Conservation (phyloP, 2,113 vertebrate species). For the Caranx melampygus region DNA sequence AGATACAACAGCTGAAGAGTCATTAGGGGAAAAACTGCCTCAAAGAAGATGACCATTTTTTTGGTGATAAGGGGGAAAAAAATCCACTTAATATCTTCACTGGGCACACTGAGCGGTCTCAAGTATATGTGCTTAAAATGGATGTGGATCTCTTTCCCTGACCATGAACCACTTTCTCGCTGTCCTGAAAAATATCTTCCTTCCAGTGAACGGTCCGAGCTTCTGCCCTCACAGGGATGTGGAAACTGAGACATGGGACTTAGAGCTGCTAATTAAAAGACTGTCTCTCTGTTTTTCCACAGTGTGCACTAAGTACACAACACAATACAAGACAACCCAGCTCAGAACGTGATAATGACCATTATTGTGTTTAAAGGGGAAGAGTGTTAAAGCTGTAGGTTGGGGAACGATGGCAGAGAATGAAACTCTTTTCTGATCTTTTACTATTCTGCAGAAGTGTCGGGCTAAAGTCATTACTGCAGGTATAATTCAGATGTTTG, state of each 20-base stretch:
- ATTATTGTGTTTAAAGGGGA: slow-evolving; percentile 27
- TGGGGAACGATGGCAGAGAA: background rate
- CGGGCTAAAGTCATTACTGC: slow-evolving; percentile 9
- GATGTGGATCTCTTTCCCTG: slow-evolving; percentile 22
- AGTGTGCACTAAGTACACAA: slow-evolving; percentile 16
- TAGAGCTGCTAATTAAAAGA: slow-evolving; percentile 65
- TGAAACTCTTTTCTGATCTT: background rate
- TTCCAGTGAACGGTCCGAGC: slow-evolving; percentile 23
- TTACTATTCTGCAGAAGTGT: background rate
- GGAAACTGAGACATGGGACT: slow-evolving; percentile 21
- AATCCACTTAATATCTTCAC: slow-evolving; percentile 31
- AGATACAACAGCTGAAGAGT: slow-evolving; percentile 38
- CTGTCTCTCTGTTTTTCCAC: slow-evolving; percentile 22
- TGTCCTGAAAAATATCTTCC: slow-evolving; percentile 43
- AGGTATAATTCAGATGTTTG: background rate
- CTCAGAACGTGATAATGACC: slow-evolving; percentile 50
- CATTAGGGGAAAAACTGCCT: slow-evolving; percentile 39
- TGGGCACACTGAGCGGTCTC: slow-evolving; percentile 12
- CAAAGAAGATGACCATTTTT: slow-evolving; percentile 38
- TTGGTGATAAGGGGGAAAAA: slow-evolving; percentile 29
- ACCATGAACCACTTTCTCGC: slow-evolving; percentile 11
- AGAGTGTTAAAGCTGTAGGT: background rate
- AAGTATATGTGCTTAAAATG: slow-evolving; percentile 17
- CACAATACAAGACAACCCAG: slow-evolving; percentile 19
- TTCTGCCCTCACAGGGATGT: slow-evolving; percentile 19